Base-by-base conservation (phyloP, 1,140 invertebrate genomes). In the Calephelis virginiensis region DNA sequence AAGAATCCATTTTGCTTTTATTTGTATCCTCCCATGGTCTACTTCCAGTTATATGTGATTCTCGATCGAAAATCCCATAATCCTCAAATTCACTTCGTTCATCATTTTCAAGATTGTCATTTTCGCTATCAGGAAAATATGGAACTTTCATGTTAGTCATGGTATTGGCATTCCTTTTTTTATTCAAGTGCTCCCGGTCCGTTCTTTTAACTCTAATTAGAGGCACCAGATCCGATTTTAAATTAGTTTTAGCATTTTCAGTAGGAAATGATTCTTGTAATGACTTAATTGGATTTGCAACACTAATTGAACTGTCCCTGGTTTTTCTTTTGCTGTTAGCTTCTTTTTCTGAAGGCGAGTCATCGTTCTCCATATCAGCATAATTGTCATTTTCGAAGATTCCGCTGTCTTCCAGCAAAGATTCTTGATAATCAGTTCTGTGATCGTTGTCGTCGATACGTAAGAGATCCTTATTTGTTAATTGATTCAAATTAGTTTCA, bases 181-280 rank as follows among this genome's bases (percentile, higher is more conserved):
- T 75, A 9, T 78, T 63, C 13, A 66, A 61, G 14, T 71, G 64
- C 7, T 82, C 71, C 7, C 66, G 56, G 71, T 85, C 79, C 56
- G 72, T 87, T 70, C 89, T 80, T 73, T 91, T 91, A 13, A 91
- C 87, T 71, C 89, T 81, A 5, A 89, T 73, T 53, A 89, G 72
- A 66, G 85, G 86, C 28, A 69, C 74, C 77, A 85, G 75, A 50
- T 83, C 67, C 8, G 75, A 78, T 17, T 80, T 78, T 38, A 74
- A 67, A 65, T 70, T 78, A 8, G 69, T 66, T 62, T 85, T 74
- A 13, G 72, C 68, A 13, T 76, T 65, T 38, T 66, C 66, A 65
- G 79, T 79, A 7, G 86, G 80, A 72, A 91, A 91, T 8, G 89
- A 91, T 9, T 91, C 86, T 69, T 88, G 79, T 66, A 91, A 69